Evolutionary conservation across 2,888 invertebrate species (phyloP).

Genomic region (Orthosia cruda): DNA sequence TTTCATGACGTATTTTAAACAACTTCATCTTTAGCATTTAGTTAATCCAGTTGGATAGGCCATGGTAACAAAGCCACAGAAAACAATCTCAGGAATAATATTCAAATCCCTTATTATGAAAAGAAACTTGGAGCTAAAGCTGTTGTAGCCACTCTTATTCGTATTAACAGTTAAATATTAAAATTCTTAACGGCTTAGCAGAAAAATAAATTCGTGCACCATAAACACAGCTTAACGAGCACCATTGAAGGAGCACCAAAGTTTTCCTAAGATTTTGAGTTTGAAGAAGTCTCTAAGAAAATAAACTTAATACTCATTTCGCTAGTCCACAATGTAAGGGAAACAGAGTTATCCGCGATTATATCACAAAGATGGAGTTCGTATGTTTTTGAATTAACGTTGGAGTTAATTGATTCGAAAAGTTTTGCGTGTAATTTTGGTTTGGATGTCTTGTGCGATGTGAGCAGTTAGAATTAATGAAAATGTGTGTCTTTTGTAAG

Average conservation of each 20-base stretch:
- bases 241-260: slow-evolving; percentile 67
- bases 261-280: slow-evolving; percentile 59
- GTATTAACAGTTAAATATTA: neutral
- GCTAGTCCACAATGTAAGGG: slow-evolving; percentile 51
- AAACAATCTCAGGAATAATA: too few species aligned
- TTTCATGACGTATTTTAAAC: too few species aligned
- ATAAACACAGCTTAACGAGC: slow-evolving; percentile 67
- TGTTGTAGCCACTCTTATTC: neutral
- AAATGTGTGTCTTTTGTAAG: neutral
- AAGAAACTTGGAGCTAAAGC: neutral
- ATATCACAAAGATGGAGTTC: slow-evolving; percentile 50
- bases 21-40: too few species aligned
- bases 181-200: neutral
- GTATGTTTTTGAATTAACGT: slow-evolving; percentile 55
- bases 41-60: too few species aligned
- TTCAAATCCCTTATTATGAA: too few species aligned
- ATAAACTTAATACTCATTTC: slow-evolving; percentile 63
- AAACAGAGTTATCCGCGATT: slow-evolving; percentile 59
- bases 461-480: slow-evolving; percentile 11
- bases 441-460: slow-evolving; percentile 18
- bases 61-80: too few species aligned
- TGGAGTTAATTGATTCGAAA: slow-evolving; percentile 62
- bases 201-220: slow-evolving; percentile 56
- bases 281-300: slow-evolving; percentile 58
- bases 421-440: slow-evolving; percentile 52